Base-by-base conservation (phyloP, 1,140 invertebrate species). In the Papilio helenus region DNA sequence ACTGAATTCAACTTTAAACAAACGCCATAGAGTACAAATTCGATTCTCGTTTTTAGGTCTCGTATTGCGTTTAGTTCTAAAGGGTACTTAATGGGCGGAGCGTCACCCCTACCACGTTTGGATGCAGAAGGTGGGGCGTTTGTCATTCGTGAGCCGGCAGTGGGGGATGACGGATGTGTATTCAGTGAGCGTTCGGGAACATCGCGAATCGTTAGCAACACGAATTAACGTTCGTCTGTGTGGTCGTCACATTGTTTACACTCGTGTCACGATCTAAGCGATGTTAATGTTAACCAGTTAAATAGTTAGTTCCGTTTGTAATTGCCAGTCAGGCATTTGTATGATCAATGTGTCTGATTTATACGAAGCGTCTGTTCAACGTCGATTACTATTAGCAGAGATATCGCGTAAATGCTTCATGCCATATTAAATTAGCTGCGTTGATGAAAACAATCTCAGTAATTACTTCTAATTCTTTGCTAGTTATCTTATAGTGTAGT, bases 141-240 rank as follows among this genome's bases (percentile, higher is more conserved):
- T 81, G 88, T 85, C 90, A 92, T 90, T 93, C 84, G 81, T 44
- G 55, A 76, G 2, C 79, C 82, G 42, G 87, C 88, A 85, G 92
- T 90, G 91, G 92, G 92, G 90, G 90, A 86, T 90, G 92, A 93
- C 86, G 89, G 91, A 94, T 93, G 91, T 90, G 76, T 81, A 82
- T 89, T 83, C 81, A 86, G 79, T 72, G 82, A 80, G 87, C 90
- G 92, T 93, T 89, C 86, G 83, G 91, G 90, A 92, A 87, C 90
- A 90, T 91, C 88, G 87, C 86, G 86, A 88, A 92, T 92, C 86
- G 85, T 65, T 68, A 29, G 10, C 61, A 89, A 90, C 89, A 85
- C 86, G 76, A 88, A 93, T 93, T 92, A 92, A 93, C 92, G 89
- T 88, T 86, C 84, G 77, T 73, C 79, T 85, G 79, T 73, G 42